Percentiles rank a stretch among this genome's conserved stretches.
Evolutionary conservation across 2,113 vertebrate genomes (phyloP).

Genomic region (Hydrolagus affinis): DNA sequence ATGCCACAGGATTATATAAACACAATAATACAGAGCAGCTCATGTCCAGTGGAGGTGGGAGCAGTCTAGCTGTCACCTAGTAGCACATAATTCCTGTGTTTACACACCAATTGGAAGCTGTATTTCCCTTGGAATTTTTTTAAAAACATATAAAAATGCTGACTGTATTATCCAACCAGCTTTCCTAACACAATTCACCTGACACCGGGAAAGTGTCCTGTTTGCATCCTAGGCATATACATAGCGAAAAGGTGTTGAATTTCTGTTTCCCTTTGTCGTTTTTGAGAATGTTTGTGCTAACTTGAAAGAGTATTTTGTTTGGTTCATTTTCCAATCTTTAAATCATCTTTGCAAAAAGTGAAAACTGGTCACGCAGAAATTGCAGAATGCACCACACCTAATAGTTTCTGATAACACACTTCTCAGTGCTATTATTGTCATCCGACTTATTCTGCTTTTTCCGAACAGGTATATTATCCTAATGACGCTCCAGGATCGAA

Average conservation of each 20-base stretch:
- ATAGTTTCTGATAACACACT: neutral
- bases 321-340: neutral
- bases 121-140: no score
- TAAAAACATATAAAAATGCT: no score
- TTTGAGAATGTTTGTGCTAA: neutral
- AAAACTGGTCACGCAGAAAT: neutral
- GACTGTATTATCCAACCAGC: no score
- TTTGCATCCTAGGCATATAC: no score
- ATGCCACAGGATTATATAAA: no score
- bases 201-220: no score
- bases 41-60: no score
- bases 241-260: neutral
- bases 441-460: neutral
- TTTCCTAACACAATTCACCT: no score
- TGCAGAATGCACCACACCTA: neutral
- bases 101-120: no score
- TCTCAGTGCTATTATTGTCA: neutral
- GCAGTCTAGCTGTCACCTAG: no score
- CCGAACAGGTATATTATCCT: conserved; percentile 80
- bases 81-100: no score
- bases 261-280: neutral
- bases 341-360: neutral
- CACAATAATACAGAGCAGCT: no score
- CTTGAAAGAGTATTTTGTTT: neutral
- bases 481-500: conserved; percentile 94